phyloP scores from a whole-genome alignment of 2,888 invertebrate genomes.

The Harpalus rubripes region DNA sequence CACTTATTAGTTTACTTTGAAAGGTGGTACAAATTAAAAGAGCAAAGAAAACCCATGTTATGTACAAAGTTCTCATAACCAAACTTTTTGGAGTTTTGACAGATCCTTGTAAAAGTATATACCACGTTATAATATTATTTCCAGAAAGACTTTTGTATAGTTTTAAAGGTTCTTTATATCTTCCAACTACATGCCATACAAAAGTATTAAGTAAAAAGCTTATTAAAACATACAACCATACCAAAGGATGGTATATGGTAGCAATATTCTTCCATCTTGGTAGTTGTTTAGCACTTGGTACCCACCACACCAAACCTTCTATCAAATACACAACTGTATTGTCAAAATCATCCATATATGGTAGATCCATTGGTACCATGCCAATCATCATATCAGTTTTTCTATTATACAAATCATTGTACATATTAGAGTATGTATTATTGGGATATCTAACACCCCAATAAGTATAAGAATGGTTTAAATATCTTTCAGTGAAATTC shows the following conservation, averaged over 20 bases:
- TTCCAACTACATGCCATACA: slow-evolving; percentile 46
- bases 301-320: slow-evolving; percentile 48
- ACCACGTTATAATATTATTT: slow-evolving; percentile 9
- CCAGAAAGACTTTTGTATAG: slow-evolving; percentile 4
- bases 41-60: slow-evolving; percentile 34
- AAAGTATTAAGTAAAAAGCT: slow-evolving; percentile 19
- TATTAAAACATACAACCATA: slow-evolving; percentile 47
- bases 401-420: slow-evolving; percentile 76
- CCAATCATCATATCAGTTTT: slow-evolving; percentile 80
- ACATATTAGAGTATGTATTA: slow-evolving; percentile 79
- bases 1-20: slow-evolving; percentile 60
- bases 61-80: slow-evolving; percentile 20
- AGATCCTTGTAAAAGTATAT: slow-evolving; percentile 20
- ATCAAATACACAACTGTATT: slow-evolving; percentile 22
- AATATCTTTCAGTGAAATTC: slow-evolving; percentile 69
- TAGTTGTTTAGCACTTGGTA: slow-evolving; percentile 36
- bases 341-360: slow-evolving; percentile 70
- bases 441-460: slow-evolving; percentile 77
- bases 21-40: slow-evolving; percentile 49
- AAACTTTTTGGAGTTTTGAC: slow-evolving; percentile 18
- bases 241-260: slow-evolving; percentile 3
- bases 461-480: slow-evolving; percentile 60
- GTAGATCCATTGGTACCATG: slow-evolving; percentile 75
- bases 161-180: neutral
- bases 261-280: slow-evolving; percentile 48